phyloP scores from a whole-genome alignment of 2,113 vertebrate genomes.

The Candoia aspera region DNA sequence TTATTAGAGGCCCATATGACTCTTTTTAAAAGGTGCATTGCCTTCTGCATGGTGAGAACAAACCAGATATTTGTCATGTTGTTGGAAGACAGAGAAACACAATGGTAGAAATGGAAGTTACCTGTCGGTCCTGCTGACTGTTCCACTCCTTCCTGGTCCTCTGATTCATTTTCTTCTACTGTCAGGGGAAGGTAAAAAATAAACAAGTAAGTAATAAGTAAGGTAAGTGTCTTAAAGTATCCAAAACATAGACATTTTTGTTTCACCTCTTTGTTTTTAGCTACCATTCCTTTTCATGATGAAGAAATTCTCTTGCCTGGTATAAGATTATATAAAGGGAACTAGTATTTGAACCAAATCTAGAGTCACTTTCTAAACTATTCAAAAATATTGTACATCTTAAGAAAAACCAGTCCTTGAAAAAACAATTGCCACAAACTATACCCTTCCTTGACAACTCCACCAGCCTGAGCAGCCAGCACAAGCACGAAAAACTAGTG shows the following conservation, averaged over 20 bases:
- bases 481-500: slow-evolving; percentile 42
- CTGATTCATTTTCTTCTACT: slow-evolving; percentile 90
- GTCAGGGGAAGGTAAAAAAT: slow-evolving; percentile 79
- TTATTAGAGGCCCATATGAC: neutral
- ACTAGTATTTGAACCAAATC: slow-evolving; percentile 37
- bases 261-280: slow-evolving; percentile 34
- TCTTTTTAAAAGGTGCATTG: neutral
- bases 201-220: slow-evolving; percentile 68
- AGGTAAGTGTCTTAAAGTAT: slow-evolving; percentile 42
- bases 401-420: slow-evolving; percentile 48
- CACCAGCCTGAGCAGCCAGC: slow-evolving; percentile 20
- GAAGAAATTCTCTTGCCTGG: slow-evolving; percentile 51
- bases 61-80: slow-evolving; percentile 54
- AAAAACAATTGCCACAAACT: slow-evolving; percentile 45
- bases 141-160: slow-evolving; percentile 83
- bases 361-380: neutral
- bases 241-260: slow-evolving; percentile 25
- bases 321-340: slow-evolving; percentile 39
- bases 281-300: neutral
- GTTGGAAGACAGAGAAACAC: slow-evolving; percentile 66
- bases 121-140: slow-evolving; percentile 84
- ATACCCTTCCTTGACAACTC: slow-evolving; percentile 56
- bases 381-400: slow-evolving; percentile 38
- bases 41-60: slow-evolving; percentile 29
- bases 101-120: slow-evolving; percentile 78